Conservation (phyloP, 1,140 invertebrate genomes). For the Harpegnathos saltator region DNA sequence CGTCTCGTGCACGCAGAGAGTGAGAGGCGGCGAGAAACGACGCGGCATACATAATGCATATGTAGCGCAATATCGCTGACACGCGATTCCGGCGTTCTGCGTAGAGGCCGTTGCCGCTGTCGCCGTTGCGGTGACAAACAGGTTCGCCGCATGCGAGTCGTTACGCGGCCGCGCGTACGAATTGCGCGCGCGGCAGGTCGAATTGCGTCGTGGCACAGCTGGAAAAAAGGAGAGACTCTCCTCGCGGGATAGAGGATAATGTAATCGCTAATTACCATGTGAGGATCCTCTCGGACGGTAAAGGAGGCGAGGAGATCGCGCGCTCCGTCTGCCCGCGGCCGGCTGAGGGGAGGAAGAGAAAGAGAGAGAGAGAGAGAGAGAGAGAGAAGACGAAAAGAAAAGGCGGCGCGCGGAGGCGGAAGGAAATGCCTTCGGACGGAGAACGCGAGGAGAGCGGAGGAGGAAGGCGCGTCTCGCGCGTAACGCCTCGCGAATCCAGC, state of each 20-base stretch:
- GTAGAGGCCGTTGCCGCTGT: slow-evolving; percentile 37
- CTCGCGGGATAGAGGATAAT: neutral
- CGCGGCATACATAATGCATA: slow-evolving; percentile 71
- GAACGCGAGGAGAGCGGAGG: neutral
- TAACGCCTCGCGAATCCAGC: slow-evolving; percentile 42
- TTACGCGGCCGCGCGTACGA: slow-evolving; percentile 32
- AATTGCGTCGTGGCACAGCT: slow-evolving; percentile 38
- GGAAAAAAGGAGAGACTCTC: slow-evolving; percentile 4
- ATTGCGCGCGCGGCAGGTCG: slow-evolving; percentile 25
- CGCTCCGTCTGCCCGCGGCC: neutral
- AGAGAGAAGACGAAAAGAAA: neutral
- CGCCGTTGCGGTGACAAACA: slow-evolving; percentile 72
- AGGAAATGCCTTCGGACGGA: slow-evolving; percentile 58
- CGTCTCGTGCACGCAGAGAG: slow-evolving; percentile 1
- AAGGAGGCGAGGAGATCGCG: slow-evolving; percentile 33
- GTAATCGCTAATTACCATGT: slow-evolving; percentile 73
- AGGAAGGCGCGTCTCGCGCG: slow-evolving; percentile 49
- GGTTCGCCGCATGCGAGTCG: slow-evolving; percentile 73
- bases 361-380: neutral
- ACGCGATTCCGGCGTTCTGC: slow-evolving; percentile 72
- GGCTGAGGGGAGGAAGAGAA: neutral
- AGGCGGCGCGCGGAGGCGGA: neutral
- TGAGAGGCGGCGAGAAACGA: too few species aligned
- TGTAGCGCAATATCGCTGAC: slow-evolving; percentile 68
- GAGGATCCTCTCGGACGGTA: slow-evolving; percentile 59